Evolutionary conservation across 1,140 invertebrate genomes (phyloP), one percentile per base, ranked within the genome.

Genomic region (Chironomus tepperi): DNA sequence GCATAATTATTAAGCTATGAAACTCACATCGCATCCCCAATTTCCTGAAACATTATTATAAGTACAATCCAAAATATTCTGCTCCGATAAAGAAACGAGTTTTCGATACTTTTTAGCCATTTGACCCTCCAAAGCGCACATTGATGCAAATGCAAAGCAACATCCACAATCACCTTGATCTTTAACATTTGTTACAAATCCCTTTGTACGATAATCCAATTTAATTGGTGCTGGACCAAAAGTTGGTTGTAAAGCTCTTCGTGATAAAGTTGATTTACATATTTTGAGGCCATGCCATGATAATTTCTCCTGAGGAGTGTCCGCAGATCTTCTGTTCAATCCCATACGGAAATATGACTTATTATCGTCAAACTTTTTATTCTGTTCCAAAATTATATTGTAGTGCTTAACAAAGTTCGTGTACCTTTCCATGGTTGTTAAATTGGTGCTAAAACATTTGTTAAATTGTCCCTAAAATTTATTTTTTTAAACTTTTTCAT

Each of bases 51-150:
- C 2, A 1, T 19, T 18, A 10, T 70, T 70, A 10, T 16, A 70
- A 19, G n/a, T 21, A 80, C 97, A 98, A 84, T 98, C 97, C 24
- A 98, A 86, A 42, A 98, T 84, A 82, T 98, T 97, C 84, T 98
- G 96, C 84, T 98, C 96, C 77, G 93, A 96, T 0, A 98, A 87
- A 3, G 93, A 94, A 9, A 95, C 87, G 7, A 98, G 85, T 78
- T 88, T 87, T 57, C 91, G 91, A 72, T 86, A 90, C 80, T 91
- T 88, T 75, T 93, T 88, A 83, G 91, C 95, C 80, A 96, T 90
- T 82, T 98, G 96, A 15, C 92, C 96, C 86, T 98, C 96, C 43
- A 98, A 84, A 0, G 96, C 84, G 34, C 96, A 96, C 77, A 95
- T 16, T 7, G 91, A 83, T 77, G 91, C 92, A 84, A 97, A 96